A percentile compares a stretch with the other conserved stretches of the same genome.
Evolutionary conservation across 2,888 invertebrate species (phyloP).

Genomic region (Ochropacha duplaris): DNA sequence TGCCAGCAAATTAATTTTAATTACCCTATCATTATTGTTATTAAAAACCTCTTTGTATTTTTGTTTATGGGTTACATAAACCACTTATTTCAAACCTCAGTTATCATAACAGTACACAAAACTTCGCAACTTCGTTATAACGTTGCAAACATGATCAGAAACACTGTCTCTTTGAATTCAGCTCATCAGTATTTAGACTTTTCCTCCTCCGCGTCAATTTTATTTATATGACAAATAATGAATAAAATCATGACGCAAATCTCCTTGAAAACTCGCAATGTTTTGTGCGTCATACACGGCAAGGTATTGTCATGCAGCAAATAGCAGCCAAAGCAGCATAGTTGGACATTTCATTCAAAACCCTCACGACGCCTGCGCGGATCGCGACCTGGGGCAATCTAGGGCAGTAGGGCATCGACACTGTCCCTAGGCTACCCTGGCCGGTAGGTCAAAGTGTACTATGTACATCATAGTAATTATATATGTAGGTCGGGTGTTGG

Average conservation of each 20-base stretch:
- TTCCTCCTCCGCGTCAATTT: background rate
- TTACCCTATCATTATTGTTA: conserved; percentile 7
- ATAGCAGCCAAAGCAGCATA: no score
- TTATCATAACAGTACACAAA: background rate
- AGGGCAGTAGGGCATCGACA: conserved; percentile 76
- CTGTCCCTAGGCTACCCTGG: conserved; percentile 48
- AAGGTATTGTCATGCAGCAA: conserved; percentile 17
- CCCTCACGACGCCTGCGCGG: conserved; percentile 60
- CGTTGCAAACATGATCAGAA: background rate
- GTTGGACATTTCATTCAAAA: conserved; percentile 22
- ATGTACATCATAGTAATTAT: conserved; percentile 42
- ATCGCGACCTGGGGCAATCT: conserved; percentile 42
- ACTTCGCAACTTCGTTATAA: background rate
- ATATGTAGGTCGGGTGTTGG: conserved; percentile 54
- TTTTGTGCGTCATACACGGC: background rate
- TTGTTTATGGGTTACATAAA: background rate
- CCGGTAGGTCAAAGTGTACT: conserved; percentile 53
- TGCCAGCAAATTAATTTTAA: conserved; percentile 39
- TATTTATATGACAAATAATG: no score
- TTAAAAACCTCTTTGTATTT: background rate
- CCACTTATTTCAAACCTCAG: background rate
- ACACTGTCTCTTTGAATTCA: background rate
- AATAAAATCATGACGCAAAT: background rate
- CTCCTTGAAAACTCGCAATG: background rate
- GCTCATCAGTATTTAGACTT: background rate